Evolutionary conservation across 1,140 invertebrate genomes (phyloP).

Genomic region (Sitodiplosis mosellana): DNA sequence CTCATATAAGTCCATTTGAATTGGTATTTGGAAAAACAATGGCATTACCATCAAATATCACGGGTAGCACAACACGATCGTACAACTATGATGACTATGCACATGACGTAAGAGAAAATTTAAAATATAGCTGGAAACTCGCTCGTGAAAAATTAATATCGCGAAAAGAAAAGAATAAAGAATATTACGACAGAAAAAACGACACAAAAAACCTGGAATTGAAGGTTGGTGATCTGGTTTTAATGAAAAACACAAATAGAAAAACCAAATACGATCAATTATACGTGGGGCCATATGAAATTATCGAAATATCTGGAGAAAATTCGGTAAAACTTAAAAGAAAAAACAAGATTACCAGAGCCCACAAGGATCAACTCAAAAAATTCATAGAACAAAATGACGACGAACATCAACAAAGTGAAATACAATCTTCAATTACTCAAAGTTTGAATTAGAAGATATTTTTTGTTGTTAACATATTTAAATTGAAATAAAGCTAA

Average conservation of each 20-base stretch:
- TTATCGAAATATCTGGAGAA: background rate
- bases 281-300: background rate
- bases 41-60: background rate
- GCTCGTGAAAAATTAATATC: background rate
- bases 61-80: conserved; percentile 2
- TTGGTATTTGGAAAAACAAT: conserved; percentile 6
- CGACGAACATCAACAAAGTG: too few relatives aligned
- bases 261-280: background rate
- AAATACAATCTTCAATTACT: too few relatives aligned
- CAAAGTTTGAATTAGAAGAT: too few relatives aligned
- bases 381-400: too few relatives aligned
- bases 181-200: background rate
- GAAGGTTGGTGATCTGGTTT: background rate
- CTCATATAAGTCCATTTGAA: conserved; percentile 8
- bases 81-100: conserved; percentile 6
- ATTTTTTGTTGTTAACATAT: too few relatives aligned
- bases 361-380: background rate
- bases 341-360: background rate
- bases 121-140: conserved; percentile 1
- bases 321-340: background rate
- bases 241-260: background rate
- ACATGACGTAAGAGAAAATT: conserved; percentile 5
- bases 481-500: too few relatives aligned
- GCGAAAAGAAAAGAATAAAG: background rate
- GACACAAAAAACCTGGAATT: background rate